A percentile compares a stretch with the other conserved stretches of the same genome.
These are phyloP conservation scores for Catharus bicknelli DNA, from an alignment of 2,113 vertebrate genomes.

Conservation along the genomic window DNA sequence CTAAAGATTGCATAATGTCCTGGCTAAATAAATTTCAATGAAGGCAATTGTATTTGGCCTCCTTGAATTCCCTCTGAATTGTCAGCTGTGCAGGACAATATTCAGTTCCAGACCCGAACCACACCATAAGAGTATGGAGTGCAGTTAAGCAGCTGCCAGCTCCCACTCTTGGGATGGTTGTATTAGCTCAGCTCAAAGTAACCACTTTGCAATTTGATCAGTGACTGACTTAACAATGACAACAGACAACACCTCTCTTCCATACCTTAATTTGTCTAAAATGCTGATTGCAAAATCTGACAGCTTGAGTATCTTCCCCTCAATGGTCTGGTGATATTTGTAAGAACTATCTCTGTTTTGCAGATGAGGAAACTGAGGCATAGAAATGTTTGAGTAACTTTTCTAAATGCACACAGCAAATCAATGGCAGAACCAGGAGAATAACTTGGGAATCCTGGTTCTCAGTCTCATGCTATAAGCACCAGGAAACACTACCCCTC, in stretches of 20 bases:
- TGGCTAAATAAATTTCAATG: constrained; percentile 11
- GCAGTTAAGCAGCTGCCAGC: background rate
- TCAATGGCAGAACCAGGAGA: background rate
- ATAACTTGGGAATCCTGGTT: constrained; percentile 13
- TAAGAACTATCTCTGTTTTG: background rate
- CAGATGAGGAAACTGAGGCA: constrained; percentile 24
- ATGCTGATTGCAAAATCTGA: background rate
- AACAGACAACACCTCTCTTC: background rate
- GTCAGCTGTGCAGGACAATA: background rate
- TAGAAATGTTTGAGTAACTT: background rate
- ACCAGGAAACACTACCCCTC: background rate
- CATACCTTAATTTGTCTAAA: background rate
- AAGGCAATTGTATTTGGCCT: constrained; percentile 16
- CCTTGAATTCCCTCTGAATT: background rate
- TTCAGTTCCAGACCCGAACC: background rate
- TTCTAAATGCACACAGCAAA: background rate
- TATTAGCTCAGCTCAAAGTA: background rate
- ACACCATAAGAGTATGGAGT: background rate
- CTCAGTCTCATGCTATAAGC: background rate
- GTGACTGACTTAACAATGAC: background rate
- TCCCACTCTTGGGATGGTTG: background rate
- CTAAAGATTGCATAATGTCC: constrained; percentile 12
- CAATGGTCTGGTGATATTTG: background rate
- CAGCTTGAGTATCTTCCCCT: background rate
- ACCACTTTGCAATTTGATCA: background rate